Conservation (phyloP, 2,113 vertebrate genomes). For the Chloebia gouldiae region DNA sequence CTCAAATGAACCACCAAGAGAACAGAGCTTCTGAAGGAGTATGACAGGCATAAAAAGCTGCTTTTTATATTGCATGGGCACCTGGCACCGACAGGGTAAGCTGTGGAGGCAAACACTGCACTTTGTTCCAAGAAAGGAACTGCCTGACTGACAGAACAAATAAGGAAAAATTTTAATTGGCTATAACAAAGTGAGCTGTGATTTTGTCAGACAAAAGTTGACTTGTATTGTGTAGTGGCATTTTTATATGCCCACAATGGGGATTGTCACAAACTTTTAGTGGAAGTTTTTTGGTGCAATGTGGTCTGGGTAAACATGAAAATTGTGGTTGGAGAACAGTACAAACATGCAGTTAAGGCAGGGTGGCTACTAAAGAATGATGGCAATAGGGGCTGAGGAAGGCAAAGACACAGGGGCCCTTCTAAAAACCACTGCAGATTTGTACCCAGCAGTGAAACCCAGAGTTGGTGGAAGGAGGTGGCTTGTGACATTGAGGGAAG, state of each 20-base stretch:
- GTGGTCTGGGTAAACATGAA: background rate
- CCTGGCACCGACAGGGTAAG: background rate
- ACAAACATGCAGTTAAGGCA: background rate
- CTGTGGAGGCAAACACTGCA: background rate
- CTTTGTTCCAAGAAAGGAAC: background rate
- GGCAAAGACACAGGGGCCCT: background rate
- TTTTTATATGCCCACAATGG: background rate
- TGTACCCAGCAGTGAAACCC: background rate
- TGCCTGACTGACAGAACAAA: background rate
- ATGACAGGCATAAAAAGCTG: background rate
- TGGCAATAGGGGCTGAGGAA: background rate
- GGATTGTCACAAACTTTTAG: background rate
- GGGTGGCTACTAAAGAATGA: background rate
- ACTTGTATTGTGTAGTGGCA: background rate
- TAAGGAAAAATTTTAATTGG: background rate
- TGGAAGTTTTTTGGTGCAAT: background rate
- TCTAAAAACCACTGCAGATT: background rate
- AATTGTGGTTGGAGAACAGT: background rate
- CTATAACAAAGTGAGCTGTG: background rate
- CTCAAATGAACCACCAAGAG: background rate
- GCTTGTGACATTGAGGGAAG: background rate
- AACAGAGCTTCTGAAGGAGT: background rate
- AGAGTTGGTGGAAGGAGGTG: background rate
- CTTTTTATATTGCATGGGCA: background rate
- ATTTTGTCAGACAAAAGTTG: background rate